Base-by-base conservation (phyloP, 35 echinoderm and acorn worm genomes). In the Holothuria glaberrima region DNA sequence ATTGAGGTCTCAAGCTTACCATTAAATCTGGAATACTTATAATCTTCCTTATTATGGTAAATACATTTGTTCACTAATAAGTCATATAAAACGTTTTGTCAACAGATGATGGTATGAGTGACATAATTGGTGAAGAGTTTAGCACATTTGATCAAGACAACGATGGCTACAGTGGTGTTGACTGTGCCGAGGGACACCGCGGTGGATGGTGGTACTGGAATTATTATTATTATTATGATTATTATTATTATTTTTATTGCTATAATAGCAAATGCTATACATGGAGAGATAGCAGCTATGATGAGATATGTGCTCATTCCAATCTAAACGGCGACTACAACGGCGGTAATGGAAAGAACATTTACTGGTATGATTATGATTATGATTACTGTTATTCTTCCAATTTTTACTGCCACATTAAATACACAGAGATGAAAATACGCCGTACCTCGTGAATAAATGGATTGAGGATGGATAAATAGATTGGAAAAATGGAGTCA, bases 341-440 rank as follows among this genome's bases (percentile, higher is more conserved):
- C 60, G 60, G 60, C 3, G 60, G 19, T 27, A 64, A 27, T 65
- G 62, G 62, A 65, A 20, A 28, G 28, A 65, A 18, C 3, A 4
- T 65, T 7, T 65, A 24, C 62, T 65, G 62, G 62, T 65, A 21
- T 65, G 12, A 28, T 65, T 28, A 24, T 6, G n/a, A n/a, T n/a
- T n/a, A n/a, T n/a, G n/a, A n/a, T n/a, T n/a, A n/a, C n/a, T n/a
- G n/a, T n/a, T 24, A 16, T 24, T 21, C 6, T 3, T 65, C 21
- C 18, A 4, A 41, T 41, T 2, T 7, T 41, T 21, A 65, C 62
- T 65, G 62, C 62, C 21, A 28, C 10, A 21, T 65, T 16, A 21
- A 65, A 65, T 65, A 17, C 17, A 65, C 18, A 9, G 62, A 65
- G 28, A 65, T 65, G 62, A 65, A 65, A 65, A 65, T 65, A 65